Base-by-base conservation (phyloP, 53 echinoderm and acorn worm species). In the Crossaster papposus region DNA sequence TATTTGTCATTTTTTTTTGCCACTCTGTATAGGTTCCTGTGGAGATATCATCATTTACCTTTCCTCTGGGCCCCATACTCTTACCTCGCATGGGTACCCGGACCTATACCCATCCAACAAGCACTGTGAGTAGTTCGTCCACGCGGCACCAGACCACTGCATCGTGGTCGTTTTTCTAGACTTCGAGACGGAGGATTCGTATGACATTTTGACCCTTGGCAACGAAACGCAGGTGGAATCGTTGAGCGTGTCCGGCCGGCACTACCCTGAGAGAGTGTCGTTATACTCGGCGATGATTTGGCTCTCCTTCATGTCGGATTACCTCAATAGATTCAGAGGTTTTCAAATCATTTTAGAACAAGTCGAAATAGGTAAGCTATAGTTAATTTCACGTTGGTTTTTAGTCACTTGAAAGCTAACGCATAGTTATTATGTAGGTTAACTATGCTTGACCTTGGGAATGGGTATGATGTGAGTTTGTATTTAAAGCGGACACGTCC, bases 91-190 rank as follows among this genome's bases (percentile, higher is more conserved):
- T 2, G 33, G 55, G 10, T 36, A 81, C 64, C 81, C 81, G 2
- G 1, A 35, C 62, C 23, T 14, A 3, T 81, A 81, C 64, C 81
- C 22, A 10, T 20, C 0, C 5, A 81, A 81, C 23, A 33, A 15
- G 33, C 30, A 35, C 15, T 81, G 81, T n/a, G 22, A 31, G 7
- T 81, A 63, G 81, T 62, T 62, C 35, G 31, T 81, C 12, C 81
- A 34, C 32, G 81, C 33, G n/a, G 81, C 30, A 35, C 81, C 64
- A 64, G 63, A 52, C 81, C 34, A 63, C 22, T 62, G 34, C 1
- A 24, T 58, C 22, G 32, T 81, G 33, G 64, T 81, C 64, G 81
- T 81, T 22, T 22, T 81, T 63, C 64, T 62, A 11, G 31, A 31
- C 62, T 81, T 81, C 63, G 5, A 1, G 18, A 81, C 33, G 1